Evolutionary conservation across 2,888 invertebrate species (phyloP), one percentile per base, ranked within the genome.

Genomic region (Hemicrepidius hirtus): DNA sequence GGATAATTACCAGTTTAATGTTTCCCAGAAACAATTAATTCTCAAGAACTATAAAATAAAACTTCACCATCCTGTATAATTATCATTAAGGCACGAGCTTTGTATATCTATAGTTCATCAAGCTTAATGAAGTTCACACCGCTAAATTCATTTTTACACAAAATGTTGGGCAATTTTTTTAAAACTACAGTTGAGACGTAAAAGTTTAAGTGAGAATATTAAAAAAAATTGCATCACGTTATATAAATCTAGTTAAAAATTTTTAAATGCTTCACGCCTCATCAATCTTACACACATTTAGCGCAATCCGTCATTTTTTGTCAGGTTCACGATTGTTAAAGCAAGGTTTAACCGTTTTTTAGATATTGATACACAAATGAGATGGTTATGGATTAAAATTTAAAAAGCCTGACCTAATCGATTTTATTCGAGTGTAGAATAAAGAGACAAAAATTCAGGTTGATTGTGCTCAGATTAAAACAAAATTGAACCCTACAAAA

Each of bases 241-340:
- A 20, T 10, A 21, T 9, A n/a, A n/a, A 16, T 28, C 28, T 55
- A 32, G 55, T 55, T 55, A 55, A 21, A 49, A 55, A 18, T 55
- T 18, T 16, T 35, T 32, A 16, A 55, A 32, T 55, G 16, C 13
- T 55, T 49, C 10, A 66, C 40, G 50, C 2, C 24, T 59, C 65
- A 71, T 71, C 65, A 65, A 71, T 71, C 71, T 71, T 60, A 10
- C 37, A 50, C 44, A 5, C 35, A 60, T 65, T 59, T 60, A 66
- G 59, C 24, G 16, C 37, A 65, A 71, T 71, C 57, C 65, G 66
- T 71, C 71, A 71, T 66, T 59, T 70, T 64, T 37, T 65, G 63
- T 44, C 53, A 55, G 40, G 59, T 41, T 44, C 24, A 40, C 37
- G 37, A 53, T 63, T 21, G 28, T 28, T 10, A 63, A n/a, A 13